Evolutionary conservation across 2,797 vertebrate species (phyloP).

Genomic region (Enteromius paludinosus): DNA sequence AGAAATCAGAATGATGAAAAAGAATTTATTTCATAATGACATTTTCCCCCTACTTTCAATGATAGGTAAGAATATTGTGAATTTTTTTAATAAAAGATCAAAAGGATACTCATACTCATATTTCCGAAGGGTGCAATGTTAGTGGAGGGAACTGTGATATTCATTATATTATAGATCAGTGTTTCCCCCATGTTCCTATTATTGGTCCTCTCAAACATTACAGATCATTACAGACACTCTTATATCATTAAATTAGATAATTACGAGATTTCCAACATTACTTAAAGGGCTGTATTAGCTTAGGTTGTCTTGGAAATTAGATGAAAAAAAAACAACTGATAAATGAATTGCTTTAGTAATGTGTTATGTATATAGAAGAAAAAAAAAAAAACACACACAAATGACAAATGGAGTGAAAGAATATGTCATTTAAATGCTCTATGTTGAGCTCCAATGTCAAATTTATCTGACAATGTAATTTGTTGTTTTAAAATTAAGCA

Average conservation of each 20-base stretch:
- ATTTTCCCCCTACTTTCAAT: too few relatives aligned
- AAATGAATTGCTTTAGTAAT: not conserved
- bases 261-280: not conserved
- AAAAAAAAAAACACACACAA: not conserved
- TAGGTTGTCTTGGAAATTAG: not conserved
- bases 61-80: too few relatives aligned
- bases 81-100: too few relatives aligned
- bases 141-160: not conserved
- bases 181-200: not conserved
- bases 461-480: not conserved
- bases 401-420: not conserved
- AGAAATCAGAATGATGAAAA: too few relatives aligned
- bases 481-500: conserved; percentile 7
- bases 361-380: not conserved
- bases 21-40: too few relatives aligned
- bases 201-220: not conserved
- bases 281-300: not conserved
- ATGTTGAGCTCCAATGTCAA: not conserved
- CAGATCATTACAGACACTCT: not conserved
- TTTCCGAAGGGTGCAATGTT: too few relatives aligned
- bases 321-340: not conserved
- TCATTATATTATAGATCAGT: not conserved
- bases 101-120: too few relatives aligned
- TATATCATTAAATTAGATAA: not conserved
- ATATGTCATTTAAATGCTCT: conserved; percentile 15